A percentile compares a stretch with the other conserved stretches of the same genome.
Conservation (phyloP, 2,888 invertebrate species). For the Nomada flava region DNA sequence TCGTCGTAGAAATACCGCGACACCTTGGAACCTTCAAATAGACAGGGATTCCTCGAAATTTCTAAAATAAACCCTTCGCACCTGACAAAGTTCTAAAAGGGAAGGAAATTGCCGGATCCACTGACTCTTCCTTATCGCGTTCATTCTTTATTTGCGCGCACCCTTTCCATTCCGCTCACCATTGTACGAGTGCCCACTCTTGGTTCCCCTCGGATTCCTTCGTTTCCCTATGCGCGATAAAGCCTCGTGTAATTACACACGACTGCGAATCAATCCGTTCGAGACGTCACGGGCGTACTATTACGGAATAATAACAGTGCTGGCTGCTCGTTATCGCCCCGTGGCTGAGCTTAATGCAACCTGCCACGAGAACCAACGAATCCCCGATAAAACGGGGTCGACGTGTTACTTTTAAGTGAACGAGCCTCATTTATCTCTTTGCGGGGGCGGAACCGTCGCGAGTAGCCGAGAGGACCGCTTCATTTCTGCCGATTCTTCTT, state of each 20-base stretch:
- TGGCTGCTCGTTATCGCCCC: conserved; percentile 43
- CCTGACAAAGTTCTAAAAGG: conserved; percentile 3
- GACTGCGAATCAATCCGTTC: conserved; percentile 45
- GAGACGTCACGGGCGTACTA: conserved; percentile 29
- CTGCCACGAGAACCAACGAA: conserved; percentile 45
- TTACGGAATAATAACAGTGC: conserved; percentile 53
- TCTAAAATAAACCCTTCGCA: too few relatives aligned
- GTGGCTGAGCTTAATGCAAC: conserved; percentile 33
- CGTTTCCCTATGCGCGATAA: conserved; percentile 25
- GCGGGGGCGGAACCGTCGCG: conserved; percentile 31
- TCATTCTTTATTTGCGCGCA: not conserved
- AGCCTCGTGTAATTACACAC: conserved; percentile 42
- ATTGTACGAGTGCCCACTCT: not conserved
- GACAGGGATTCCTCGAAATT: not conserved
- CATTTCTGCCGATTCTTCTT: conserved; percentile 35
- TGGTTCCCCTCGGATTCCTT: not conserved
- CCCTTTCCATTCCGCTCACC: not conserved
- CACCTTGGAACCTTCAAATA: not conserved
- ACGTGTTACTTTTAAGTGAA: conserved; percentile 64
- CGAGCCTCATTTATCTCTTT: conserved; percentile 60
- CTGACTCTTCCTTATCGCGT: not conserved
- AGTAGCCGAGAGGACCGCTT: conserved; percentile 30
- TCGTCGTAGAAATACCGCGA: not conserved
- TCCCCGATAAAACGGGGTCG: conserved; percentile 60
- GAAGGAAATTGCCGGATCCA: conserved; percentile 3